Evolutionary conservation across 2,888 invertebrate genomes (phyloP).

Genomic region (Idaea biselata): DNA sequence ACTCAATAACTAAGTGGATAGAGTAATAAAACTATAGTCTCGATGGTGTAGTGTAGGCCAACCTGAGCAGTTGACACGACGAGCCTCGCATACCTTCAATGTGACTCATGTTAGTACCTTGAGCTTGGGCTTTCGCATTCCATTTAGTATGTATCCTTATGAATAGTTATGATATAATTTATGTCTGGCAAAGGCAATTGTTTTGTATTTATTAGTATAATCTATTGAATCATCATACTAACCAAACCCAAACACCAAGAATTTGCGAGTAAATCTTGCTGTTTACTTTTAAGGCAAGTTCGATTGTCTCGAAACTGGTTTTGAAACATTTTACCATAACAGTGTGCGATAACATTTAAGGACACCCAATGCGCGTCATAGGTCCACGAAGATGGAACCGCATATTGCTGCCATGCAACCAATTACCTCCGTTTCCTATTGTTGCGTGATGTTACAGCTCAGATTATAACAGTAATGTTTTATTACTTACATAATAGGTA

Average conservation of each 20-base stretch:
- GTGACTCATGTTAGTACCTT: constrained; percentile 65
- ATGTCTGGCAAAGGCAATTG: not conserved
- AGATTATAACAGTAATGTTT: constrained; percentile 64
- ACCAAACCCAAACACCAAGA: not conserved
- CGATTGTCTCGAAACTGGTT: constrained; percentile 46
- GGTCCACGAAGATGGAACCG: constrained; percentile 36
- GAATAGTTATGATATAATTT: constrained; percentile 24
- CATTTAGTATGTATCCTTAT: constrained; percentile 40
- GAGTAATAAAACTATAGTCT: not conserved
- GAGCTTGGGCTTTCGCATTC: constrained; percentile 65
- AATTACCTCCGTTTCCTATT: constrained; percentile 43
- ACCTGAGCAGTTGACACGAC: constrained; percentile 35
- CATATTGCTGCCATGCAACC: constrained; percentile 22
- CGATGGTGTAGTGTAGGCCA: not conserved
- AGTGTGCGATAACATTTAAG: constrained; percentile 37
- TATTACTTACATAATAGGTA: constrained; percentile 68
- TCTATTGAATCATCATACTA: not conserved
- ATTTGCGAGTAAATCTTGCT: not conserved
- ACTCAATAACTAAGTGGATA: not conserved
- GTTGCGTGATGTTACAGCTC: constrained; percentile 51
- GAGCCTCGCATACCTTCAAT: constrained; percentile 61
- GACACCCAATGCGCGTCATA: constrained; percentile 12
- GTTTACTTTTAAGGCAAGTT: not conserved
- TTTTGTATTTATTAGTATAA: not conserved
- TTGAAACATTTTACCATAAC: constrained; percentile 47